Conservation (phyloP, 2,888 invertebrate genomes). For the Drosophila longiperda region DNA sequence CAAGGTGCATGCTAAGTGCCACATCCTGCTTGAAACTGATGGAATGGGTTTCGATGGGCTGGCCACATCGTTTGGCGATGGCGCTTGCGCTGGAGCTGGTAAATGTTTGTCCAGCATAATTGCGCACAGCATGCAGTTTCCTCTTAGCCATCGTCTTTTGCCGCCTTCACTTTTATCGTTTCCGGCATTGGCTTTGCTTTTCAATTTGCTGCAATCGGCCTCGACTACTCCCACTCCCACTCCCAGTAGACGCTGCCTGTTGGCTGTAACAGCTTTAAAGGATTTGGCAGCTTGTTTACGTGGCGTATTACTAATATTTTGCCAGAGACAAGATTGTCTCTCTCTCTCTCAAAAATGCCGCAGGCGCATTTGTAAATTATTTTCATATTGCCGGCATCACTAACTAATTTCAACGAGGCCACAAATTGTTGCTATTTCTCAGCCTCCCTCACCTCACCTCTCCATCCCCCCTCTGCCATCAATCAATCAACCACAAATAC, state of each 20-base stretch:
- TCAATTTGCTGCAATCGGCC: conserved; percentile 55
- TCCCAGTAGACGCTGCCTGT: conserved; percentile 6
- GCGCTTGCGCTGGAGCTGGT: conserved; percentile 31
- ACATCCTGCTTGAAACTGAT: conserved; percentile 25
- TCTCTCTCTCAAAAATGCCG: conserved; percentile 41
- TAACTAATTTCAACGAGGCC: conserved; percentile 55
- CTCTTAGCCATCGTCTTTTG: conserved; percentile 16
- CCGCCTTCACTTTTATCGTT: conserved; percentile 24
- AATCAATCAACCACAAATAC: conserved; percentile 24
- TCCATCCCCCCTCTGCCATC: not conserved
- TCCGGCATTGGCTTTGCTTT: conserved; percentile 47
- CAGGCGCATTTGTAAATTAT: conserved; percentile 63
- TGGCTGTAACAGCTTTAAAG: conserved; percentile 60
- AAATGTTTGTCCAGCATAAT: conserved; percentile 81
- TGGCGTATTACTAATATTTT: conserved; percentile 75
- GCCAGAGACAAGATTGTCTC: conserved; percentile 62
- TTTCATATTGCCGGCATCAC: conserved; percentile 46
- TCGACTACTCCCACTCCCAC: conserved; percentile 10
- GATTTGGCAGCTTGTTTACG: conserved; percentile 75
- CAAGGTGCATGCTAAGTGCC: conserved; percentile 79
- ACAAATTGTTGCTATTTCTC: conserved; percentile 47
- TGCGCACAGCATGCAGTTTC: conserved; percentile 79
- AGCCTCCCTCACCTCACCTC: not conserved
- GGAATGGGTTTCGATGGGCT: not conserved
- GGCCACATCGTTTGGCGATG: conserved; percentile 35